These are phyloP conservation scores for Columba janthina DNA, from an alignment of 2,113 vertebrate species.

Conservation along the genomic window DNA sequence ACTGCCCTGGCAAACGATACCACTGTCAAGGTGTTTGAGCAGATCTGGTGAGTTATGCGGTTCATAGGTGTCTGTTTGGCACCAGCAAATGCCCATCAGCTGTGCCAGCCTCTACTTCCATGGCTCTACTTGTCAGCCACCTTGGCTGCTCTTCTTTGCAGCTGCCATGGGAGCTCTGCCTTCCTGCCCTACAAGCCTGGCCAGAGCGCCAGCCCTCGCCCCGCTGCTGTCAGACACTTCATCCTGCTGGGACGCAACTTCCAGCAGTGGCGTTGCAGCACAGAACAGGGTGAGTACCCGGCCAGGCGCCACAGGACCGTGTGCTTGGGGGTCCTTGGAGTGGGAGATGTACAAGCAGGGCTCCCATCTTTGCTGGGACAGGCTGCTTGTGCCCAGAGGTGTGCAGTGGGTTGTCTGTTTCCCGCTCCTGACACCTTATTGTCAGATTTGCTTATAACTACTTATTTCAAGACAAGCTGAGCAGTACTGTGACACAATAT, in stretches of 20 bases:
- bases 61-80: not conserved
- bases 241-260: constrained; percentile 94
- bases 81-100: not conserved
- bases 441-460: not conserved
- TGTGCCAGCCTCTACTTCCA: not conserved
- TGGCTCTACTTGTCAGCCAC: not conserved
- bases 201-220: constrained; percentile 75
- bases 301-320: not conserved
- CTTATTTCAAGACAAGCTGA: not conserved
- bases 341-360: not conserved
- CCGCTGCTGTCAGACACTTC: constrained; percentile 81
- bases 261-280: constrained; percentile 92
- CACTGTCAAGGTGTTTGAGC: constrained; percentile 89
- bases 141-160: constrained; percentile 57
- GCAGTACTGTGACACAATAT: not conserved
- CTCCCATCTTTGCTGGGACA: not conserved
- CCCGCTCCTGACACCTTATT: not conserved
- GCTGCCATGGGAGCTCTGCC: constrained; percentile 65
- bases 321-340: not conserved
- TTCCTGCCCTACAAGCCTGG: constrained; percentile 79
- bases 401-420: not conserved
- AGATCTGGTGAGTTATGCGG: constrained; percentile 70
- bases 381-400: not conserved
- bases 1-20: constrained; percentile 90
- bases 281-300: constrained; percentile 83